phyloP scores from a whole-genome alignment of 1,140 invertebrate genomes.

The Manduca sexta region DNA sequence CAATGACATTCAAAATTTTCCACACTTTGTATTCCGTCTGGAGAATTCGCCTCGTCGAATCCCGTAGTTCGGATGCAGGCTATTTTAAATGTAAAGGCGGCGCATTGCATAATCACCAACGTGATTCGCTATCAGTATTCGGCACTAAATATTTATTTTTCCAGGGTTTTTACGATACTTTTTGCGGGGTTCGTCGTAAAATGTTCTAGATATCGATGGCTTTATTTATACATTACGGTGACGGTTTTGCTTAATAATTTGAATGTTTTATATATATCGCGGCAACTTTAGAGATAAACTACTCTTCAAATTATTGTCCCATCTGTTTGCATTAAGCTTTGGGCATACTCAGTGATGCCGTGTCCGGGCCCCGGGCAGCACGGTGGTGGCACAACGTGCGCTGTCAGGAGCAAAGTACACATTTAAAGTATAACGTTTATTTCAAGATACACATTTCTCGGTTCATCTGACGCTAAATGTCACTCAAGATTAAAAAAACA shows the following conservation, averaged over 20 bases:
- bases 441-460: too few relatives aligned
- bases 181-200: constrained; percentile 28
- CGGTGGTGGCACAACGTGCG: too few relatives aligned
- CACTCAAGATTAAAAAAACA: too few relatives aligned
- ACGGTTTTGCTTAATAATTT: neutral
- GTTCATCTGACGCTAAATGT: too few relatives aligned
- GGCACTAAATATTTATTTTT: constrained; percentile 64
- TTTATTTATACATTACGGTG: constrained; percentile 9
- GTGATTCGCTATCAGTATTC: constrained; percentile 65
- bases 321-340: too few relatives aligned
- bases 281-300: too few relatives aligned
- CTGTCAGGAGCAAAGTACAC: too few relatives aligned
- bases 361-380: too few relatives aligned
- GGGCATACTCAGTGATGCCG: too few relatives aligned
- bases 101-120: constrained; percentile 66
- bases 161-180: constrained; percentile 41
- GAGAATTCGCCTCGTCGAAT: constrained; percentile 58
- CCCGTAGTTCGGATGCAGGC: constrained; percentile 61
- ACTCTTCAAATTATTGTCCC: too few relatives aligned
- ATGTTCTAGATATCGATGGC: constrained; percentile 29
- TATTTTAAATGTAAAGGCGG: constrained; percentile 67
- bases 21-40: constrained; percentile 67
- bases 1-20: constrained; percentile 64
- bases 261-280: neutral
- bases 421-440: too few relatives aligned